Conservation (phyloP, 2,888 invertebrate species). For the Oasisia sp. region DNA sequence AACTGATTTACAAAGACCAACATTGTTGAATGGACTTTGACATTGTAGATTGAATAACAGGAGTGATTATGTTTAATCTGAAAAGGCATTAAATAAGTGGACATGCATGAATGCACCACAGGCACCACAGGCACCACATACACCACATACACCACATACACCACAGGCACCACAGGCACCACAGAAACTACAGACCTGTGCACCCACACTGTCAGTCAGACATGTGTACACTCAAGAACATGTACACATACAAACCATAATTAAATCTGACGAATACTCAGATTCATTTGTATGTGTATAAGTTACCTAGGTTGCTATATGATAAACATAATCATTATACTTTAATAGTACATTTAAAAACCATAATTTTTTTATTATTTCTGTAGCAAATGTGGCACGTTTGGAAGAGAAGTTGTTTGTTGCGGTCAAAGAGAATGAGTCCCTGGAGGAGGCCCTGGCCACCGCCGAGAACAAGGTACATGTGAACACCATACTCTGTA, state of each 20-base stretch:
- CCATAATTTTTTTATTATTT: slow-evolving; percentile 26
- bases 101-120: background rate
- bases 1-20: background rate
- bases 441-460: slow-evolving; percentile 52
- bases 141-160: too few relatives aligned
- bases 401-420: slow-evolving; percentile 56
- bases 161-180: too few relatives aligned
- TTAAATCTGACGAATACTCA: background rate
- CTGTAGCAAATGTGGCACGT: slow-evolving; percentile 50
- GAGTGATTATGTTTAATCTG: background rate
- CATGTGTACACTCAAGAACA: background rate
- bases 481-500: too few relatives aligned
- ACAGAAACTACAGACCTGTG: too few relatives aligned
- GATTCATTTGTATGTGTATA: background rate
- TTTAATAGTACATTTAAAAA: background rate
- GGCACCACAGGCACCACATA: too few relatives aligned
- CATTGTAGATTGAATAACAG: background rate
- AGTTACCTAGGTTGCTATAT: background rate
- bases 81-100: background rate
- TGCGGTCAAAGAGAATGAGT: slow-evolving; percentile 57
- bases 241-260: background rate
- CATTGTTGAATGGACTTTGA: background rate
- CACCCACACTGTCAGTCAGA: too few relatives aligned
- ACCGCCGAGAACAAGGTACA: slow-evolving; percentile 47
- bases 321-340: background rate